Evolutionary conservation across 2,888 invertebrate genomes (phyloP).

Genomic region (Gari tellinella): DNA sequence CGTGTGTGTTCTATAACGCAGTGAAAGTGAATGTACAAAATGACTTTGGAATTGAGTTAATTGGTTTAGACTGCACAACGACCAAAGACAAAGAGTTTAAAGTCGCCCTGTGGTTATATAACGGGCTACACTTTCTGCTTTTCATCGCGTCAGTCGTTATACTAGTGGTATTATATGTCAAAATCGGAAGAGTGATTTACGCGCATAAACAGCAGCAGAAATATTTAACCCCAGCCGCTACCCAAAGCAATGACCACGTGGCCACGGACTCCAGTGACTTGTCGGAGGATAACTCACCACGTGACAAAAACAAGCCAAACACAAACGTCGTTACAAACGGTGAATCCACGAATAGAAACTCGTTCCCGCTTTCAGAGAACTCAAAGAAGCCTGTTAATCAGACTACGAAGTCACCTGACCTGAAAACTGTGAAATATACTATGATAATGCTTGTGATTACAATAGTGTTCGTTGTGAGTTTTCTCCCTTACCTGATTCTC

Average conservation of each 20-base stretch:
- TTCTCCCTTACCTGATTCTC: conserved; percentile 56
- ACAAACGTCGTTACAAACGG: too few relatives aligned
- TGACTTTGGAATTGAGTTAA: conserved; percentile 24
- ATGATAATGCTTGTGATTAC: conserved; percentile 59
- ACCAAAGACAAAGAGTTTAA: conserved; percentile 47
- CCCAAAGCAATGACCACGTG: not conserved
- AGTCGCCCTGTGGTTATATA: conserved; percentile 63
- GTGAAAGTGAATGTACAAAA: conserved; percentile 56
- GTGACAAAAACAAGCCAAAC: not conserved
- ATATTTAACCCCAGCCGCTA: conserved; percentile 1
- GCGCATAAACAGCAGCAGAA: conserved; percentile 13
- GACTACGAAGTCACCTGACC: conserved; percentile 5
- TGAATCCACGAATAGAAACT: too few relatives aligned
- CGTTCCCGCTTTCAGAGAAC: too few relatives aligned
- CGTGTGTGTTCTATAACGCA: conserved; percentile 63
- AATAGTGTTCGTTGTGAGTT: conserved; percentile 56
- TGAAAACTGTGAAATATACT: conserved; percentile 54
- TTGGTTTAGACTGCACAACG: conserved; percentile 71
- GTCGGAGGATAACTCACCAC: not conserved
- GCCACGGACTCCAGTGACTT: not conserved
- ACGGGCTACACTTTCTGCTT: conserved; percentile 57
- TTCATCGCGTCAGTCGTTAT: conserved; percentile 58
- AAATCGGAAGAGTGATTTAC: conserved; percentile 59
- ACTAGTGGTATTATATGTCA: conserved; percentile 61
- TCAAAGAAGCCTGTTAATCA: too few relatives aligned